Base-by-base conservation (phyloP, 1,140 invertebrate species). In the Drosophila fuyamai region DNA sequence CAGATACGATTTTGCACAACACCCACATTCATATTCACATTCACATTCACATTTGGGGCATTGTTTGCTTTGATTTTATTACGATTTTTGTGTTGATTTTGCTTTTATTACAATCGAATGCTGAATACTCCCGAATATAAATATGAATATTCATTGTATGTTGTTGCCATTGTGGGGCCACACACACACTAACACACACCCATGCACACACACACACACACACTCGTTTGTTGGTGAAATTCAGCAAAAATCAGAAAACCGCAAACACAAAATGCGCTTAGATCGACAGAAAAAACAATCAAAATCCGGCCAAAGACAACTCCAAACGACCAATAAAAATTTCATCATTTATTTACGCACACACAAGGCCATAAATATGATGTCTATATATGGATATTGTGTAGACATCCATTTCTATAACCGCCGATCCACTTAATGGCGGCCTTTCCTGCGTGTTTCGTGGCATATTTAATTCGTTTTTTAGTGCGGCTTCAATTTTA, bases 11-110 rank as follows among this genome's bases (percentile, higher is more conserved):
- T 46, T 44, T 57, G 29, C 23, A 38, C 38, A 5, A 36, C 46
- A 12, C 23, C 23, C 40, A 32, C 18, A 27, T 27, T 6, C 23
- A 48, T 12, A 47, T 27, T 13, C 18, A 47, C 18, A 47, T 27
- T n/a, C 47, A 48, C n/a, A 32, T 48, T 29, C 23, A 48, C 12
- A 36, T 83, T 58, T 59, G 41, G 57, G 61, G 72, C 61, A 86
- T 86, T 86, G 75, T 86, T 86, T 86, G 83, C 79, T 86, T 86
- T 86, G 82, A 86, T 86, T 86, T 86, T 88, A 86, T 86, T 86
- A 86, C 79, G 75, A 82, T 86, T 86, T 86, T 88, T 86, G 83
- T 86, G 82, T 86, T 86, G 83, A 86, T 86, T 86, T 86, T 86
- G 83, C 83, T 88, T 86, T 86, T 86, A 88, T 86, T 86, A 76